Conservation (phyloP, 2,113 vertebrate species). For the Arvicanthis niloticus region DNA sequence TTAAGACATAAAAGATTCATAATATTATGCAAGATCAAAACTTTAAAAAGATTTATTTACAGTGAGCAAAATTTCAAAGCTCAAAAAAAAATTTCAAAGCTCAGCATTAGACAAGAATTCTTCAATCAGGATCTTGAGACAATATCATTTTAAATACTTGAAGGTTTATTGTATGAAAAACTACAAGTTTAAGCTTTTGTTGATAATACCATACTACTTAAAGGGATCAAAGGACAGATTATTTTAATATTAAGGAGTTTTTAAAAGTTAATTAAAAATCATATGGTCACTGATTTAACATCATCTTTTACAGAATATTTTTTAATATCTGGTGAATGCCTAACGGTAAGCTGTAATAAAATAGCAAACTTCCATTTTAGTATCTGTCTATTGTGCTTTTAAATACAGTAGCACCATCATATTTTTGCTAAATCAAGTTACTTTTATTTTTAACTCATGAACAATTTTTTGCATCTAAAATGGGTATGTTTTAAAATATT, state of each 20-base stretch:
- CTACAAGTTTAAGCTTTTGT: slow-evolving; percentile 51
- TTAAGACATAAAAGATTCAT: slow-evolving; percentile 11
- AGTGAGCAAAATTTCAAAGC: slow-evolving; percentile 14
- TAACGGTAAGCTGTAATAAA: slow-evolving; percentile 55
- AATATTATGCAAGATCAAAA: slow-evolving; percentile 52
- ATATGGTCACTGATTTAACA: slow-evolving; percentile 30
- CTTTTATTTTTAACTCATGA: slow-evolving; percentile 70
- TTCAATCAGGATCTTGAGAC: slow-evolving; percentile 68
- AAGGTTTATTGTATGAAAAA: slow-evolving; percentile 50
- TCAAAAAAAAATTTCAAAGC: slow-evolving; percentile 47
- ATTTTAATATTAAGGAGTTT: slow-evolving; percentile 55
- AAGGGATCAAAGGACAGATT: slow-evolving; percentile 52
- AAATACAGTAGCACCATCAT: slow-evolving; percentile 43
- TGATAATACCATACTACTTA: slow-evolving; percentile 48
- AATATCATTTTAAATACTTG: slow-evolving; percentile 63
- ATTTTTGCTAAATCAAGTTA: slow-evolving; percentile 74
- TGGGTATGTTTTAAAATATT: background rate
- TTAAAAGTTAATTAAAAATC: slow-evolving; percentile 66
- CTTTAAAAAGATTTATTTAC: slow-evolving; percentile 66
- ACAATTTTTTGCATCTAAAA: slow-evolving; percentile 43
- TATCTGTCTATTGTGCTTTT: slow-evolving; percentile 60
- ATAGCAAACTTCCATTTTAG: slow-evolving; percentile 58
- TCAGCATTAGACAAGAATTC: slow-evolving; percentile 48
- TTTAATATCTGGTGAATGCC: slow-evolving; percentile 69
- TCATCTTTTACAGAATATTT: slow-evolving; percentile 59